Evolutionary conservation across 1,140 invertebrate species (phyloP).

Genomic region (Littorina saxatilis): DNA sequence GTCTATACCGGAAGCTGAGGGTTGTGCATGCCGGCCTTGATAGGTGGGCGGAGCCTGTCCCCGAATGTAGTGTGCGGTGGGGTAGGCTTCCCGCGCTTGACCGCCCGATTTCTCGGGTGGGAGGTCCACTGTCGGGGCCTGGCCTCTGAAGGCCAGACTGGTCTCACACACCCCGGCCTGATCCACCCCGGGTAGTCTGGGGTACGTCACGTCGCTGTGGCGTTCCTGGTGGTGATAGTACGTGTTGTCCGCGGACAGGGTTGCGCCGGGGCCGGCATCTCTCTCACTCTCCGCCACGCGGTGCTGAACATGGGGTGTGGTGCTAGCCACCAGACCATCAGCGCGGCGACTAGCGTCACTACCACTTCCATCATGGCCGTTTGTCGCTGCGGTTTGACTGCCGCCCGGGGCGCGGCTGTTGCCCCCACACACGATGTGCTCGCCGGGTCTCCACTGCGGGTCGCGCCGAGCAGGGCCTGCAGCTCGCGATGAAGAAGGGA

Average conservation of each 20-base stretch:
- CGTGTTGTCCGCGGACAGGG: neutral
- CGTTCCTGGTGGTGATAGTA: neutral
- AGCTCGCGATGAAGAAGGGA: neutral
- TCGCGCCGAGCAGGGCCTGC: conserved; percentile 21
- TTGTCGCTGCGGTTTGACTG: neutral
- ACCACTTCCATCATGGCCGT: too few species aligned
- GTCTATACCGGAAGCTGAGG: neutral
- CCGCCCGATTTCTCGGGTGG: neutral
- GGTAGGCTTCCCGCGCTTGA: neutral
- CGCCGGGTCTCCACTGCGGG: conserved; percentile 19
- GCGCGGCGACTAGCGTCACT: too few species aligned
- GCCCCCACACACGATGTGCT: neutral
- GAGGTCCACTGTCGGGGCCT: neutral
- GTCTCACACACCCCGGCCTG: neutral
- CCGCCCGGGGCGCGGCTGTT: neutral
- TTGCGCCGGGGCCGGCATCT: neutral
- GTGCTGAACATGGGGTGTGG: too few species aligned
- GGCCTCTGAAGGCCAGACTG: neutral
- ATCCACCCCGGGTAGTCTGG: neutral
- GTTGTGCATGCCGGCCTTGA: neutral
- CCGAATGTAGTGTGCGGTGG: neutral
- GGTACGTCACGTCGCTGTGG: neutral
- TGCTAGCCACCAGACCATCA: too few species aligned
- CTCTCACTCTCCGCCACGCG: too few species aligned
- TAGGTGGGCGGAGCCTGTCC: neutral